Evolutionary conservation across 2,113 vertebrate genomes (phyloP), one percentile per base, ranked within the genome.

Genomic region (Macquaria ambigua): DNA sequence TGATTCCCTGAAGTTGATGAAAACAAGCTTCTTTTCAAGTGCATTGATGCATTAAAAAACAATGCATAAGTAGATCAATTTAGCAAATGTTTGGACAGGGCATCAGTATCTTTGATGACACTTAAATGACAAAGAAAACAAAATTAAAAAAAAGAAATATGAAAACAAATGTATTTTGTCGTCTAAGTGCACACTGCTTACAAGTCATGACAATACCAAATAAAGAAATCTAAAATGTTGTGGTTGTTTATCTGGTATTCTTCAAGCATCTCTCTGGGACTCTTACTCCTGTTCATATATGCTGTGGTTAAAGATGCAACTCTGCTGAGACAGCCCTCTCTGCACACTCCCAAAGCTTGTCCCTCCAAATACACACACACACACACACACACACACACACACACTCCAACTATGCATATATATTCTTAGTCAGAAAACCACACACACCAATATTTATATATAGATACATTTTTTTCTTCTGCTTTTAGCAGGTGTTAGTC

Each of bases 251-350:
- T 61, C 50, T 48, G 9, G 25, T 69, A 28, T 58, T 67, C 63
- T 55, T 64, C 10, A 80, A 68, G 75, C 68, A 48, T 59, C 74
- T 77, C 28, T 62, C 31, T 18, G 18, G n/a, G 61, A 10, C 39
- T 31, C 14, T 66, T 70, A 39, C 50, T 52, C n/a, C 50, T 34
- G 72, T 66, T 89, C 63, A 74, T 80, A 77, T 78, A 68, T 83
- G 68, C 52, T 76, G 79, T 68, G 71, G 79, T 91, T 88, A 84
- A 84, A 87, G 71, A 84, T 85, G 74, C 72, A 59, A 74, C 69
- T 83, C 74, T 77, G 78, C 80, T 82, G 85, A 89, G 82, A 81
- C 74, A 64, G 56, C 79, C 50, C 21, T 79, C 58, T 70, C 43
- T 63, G n/a, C 68, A n/a, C 69, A 81, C 69, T 82, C 78, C 75